Percentiles rank a stretch among this genome's conserved stretches.
These are phyloP conservation scores for Cryptosula pallasiana DNA, from an alignment of 2,888 invertebrate species.

Conservation along the genomic window DNA sequence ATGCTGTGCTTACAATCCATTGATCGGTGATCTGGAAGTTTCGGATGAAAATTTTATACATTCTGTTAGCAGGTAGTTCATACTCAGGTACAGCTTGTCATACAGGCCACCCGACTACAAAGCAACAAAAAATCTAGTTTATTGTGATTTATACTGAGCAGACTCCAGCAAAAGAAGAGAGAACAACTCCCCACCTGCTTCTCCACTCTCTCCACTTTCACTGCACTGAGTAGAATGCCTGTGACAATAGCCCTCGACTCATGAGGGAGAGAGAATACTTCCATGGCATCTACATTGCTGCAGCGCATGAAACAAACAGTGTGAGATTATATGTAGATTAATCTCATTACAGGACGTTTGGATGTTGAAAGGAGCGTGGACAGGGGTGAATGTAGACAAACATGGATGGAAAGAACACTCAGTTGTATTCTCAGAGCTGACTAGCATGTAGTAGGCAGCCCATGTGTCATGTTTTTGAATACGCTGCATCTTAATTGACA, in stretches of 20 bases:
- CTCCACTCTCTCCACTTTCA: conserved; percentile 46
- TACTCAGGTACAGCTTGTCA: conserved; percentile 44
- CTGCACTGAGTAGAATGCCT: conserved; percentile 42
- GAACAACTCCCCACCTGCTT: conserved; percentile 43
- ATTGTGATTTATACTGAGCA: no score
- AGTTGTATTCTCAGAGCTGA: no score
- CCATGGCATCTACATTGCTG: conserved; percentile 43
- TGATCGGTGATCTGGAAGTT: neutral
- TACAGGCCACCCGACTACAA: conserved; percentile 47
- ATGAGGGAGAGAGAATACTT: conserved; percentile 43
- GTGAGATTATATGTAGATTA: no score
- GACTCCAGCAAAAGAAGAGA: no score
- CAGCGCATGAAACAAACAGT: conserved; percentile 22
- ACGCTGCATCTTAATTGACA: no score
- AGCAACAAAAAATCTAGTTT: no score
- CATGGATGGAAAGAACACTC: no score
- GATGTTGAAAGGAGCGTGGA: no score
- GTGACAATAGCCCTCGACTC: conserved; percentile 39
- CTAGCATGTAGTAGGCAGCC: no score
- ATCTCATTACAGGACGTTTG: no score
- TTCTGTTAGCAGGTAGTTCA: conserved; percentile 34
- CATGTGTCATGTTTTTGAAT: no score
- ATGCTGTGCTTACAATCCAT: neutral
- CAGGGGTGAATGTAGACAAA: no score
- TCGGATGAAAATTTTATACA: neutral